Percentiles rank a stretch among this genome's conserved stretches.
These are phyloP conservation scores for Sebastes aleutianus DNA, from an alignment of 2,797 vertebrate species.

Conservation along the genomic window DNA sequence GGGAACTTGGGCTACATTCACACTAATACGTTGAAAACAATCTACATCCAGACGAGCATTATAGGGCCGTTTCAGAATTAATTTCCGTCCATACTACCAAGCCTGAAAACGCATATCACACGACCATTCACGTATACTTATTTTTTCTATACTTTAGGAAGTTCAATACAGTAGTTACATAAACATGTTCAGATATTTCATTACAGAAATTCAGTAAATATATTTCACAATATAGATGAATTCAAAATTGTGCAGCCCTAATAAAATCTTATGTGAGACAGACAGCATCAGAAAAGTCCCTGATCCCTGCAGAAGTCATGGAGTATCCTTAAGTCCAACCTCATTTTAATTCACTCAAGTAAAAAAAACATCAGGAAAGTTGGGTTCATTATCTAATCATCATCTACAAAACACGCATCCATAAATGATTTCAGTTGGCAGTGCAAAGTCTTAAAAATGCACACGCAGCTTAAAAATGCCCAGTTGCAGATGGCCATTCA, in stretches of 20 bases:
- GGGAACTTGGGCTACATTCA: neutral
- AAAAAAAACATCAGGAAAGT: neutral
- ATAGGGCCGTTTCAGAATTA: no score
- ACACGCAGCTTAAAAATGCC: neutral
- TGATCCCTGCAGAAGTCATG: neutral
- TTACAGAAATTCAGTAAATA: no score
- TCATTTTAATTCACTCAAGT: neutral
- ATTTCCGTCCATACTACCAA: no score
- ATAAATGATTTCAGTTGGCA: neutral
- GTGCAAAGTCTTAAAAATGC: conserved; percentile 3
- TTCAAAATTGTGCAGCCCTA: no score
- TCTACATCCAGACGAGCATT: no score
- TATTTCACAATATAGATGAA: no score
- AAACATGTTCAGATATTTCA: no score
- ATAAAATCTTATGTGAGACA: neutral
- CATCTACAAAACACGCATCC: neutral
- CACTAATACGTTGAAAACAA: no score
- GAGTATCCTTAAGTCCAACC: neutral
- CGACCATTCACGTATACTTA: no score
- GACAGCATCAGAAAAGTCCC: neutral
- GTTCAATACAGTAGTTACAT: no score
- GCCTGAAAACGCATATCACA: no score
- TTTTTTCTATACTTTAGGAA: no score
- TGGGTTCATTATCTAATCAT: neutral
- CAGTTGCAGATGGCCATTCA: conserved; percentile 22